phyloP scores from a whole-genome alignment of 2,888 invertebrate species.

The Glaucopsyche alexis region DNA sequence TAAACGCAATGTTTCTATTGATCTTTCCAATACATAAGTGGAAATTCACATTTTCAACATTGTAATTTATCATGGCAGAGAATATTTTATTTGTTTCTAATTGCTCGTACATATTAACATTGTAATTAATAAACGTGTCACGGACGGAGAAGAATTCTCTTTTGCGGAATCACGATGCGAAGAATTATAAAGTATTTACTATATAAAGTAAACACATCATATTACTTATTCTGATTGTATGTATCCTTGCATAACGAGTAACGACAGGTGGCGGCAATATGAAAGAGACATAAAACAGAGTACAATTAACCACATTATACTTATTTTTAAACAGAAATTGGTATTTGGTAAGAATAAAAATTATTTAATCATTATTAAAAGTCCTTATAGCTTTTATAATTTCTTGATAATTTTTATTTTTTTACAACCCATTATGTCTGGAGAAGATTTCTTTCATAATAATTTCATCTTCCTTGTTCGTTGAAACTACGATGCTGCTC shows the following conservation, averaged over 20 bases:
- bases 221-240: conserved; percentile 23
- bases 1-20: neutral
- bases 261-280: conserved; percentile 24
- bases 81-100: conserved; percentile 33
- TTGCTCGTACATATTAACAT: conserved; percentile 36
- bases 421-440: no score
- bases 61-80: neutral
- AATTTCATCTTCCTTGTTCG: no score
- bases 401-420: no score
- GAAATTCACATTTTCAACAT: neutral
- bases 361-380: no score
- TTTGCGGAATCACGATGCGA: conserved; percentile 36
- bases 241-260: neutral
- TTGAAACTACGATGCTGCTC: no score
- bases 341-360: neutral
- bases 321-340: neutral
- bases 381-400: no score
- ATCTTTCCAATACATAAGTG: neutral
- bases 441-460: no score
- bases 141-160: conserved; percentile 38
- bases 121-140: conserved; percentile 38
- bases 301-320: neutral
- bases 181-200: conserved; percentile 29
- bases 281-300: conserved; percentile 3
- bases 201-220: conserved; percentile 20